Evolutionary conservation across 2,888 invertebrate species (phyloP).

Genomic region (Melanargia galathea): DNA sequence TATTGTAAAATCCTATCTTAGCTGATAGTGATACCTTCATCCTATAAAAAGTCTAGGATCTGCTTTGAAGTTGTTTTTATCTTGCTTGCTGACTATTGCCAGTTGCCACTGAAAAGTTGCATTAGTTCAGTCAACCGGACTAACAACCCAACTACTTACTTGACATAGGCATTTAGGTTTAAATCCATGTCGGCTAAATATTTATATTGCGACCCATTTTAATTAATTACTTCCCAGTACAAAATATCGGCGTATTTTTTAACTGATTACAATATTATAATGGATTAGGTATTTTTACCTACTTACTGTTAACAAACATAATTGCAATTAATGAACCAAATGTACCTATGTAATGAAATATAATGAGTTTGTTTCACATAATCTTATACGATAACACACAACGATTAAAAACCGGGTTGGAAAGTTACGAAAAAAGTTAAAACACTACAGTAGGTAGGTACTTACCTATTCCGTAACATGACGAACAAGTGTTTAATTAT

Average conservation of each 20-base stretch:
- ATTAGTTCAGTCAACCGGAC: too few relatives aligned
- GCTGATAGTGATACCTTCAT: too few relatives aligned
- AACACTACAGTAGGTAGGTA: not conserved
- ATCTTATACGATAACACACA: conserved; percentile 12
- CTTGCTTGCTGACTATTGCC: too few relatives aligned
- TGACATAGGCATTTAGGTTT: too few relatives aligned
- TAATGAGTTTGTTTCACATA: conserved; percentile 22
- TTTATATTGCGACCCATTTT: too few relatives aligned
- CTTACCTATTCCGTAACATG: not conserved
- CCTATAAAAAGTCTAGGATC: too few relatives aligned
- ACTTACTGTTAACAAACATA: conserved; percentile 12
- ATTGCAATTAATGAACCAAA: conserved; percentile 16
- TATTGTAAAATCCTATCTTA: too few relatives aligned
- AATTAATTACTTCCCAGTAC: too few relatives aligned
- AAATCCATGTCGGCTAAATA: too few relatives aligned
- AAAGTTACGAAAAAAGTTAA: conserved; percentile 8
- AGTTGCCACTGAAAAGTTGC: too few relatives aligned
- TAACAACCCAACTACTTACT: too few relatives aligned
- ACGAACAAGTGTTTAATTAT: conserved; percentile 11
- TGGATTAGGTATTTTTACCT: not conserved
- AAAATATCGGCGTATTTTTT: conserved; percentile 1
- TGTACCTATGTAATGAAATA: not conserved
- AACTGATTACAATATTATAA: conserved; percentile 5
- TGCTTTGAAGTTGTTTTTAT: too few relatives aligned
- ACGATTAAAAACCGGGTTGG: conserved; percentile 13